phyloP scores from a whole-genome alignment of 2,797 vertebrate genomes.

The Petrocephalus sullivani region DNA sequence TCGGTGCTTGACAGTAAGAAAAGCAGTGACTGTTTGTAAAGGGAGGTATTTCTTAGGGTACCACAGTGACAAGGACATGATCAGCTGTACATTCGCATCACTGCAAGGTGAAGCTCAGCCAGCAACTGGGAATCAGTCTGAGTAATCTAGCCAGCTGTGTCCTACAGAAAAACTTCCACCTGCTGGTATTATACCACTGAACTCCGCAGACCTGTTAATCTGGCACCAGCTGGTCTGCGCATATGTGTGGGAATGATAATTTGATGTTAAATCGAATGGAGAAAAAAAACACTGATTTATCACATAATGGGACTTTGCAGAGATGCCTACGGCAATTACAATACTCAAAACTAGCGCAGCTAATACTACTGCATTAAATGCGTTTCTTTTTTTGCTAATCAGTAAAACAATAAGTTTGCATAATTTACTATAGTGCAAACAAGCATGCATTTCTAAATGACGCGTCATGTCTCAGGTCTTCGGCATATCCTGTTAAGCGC shows the following conservation, averaged over 20 bases:
- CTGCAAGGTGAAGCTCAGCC: background rate
- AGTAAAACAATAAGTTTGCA: constrained; percentile 6
- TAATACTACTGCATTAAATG: background rate
- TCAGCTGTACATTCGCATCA: background rate
- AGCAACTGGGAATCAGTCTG: background rate
- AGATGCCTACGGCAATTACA: constrained; percentile 13
- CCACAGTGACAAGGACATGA: background rate
- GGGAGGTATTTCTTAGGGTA: background rate
- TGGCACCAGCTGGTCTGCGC: background rate
- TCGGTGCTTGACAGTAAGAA: background rate
- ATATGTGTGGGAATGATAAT: constrained; percentile 11
- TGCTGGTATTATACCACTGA: background rate
- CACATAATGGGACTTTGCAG: constrained; percentile 13
- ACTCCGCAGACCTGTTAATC: constrained; percentile 8
- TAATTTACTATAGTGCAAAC: constrained; percentile 20
- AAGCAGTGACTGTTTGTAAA: constrained; percentile 7
- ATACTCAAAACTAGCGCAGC: background rate
- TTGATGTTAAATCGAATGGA: constrained; percentile 16
- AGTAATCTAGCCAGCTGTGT: background rate
- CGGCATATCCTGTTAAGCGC: background rate
- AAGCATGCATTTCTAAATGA: constrained; percentile 17
- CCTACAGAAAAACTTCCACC: constrained; percentile 1
- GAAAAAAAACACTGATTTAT: background rate
- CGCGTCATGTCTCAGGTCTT: background rate
- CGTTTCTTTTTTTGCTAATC: background rate